phyloP scores from a whole-genome alignment of 2,113 vertebrate species.

The Danio rerio region DNA sequence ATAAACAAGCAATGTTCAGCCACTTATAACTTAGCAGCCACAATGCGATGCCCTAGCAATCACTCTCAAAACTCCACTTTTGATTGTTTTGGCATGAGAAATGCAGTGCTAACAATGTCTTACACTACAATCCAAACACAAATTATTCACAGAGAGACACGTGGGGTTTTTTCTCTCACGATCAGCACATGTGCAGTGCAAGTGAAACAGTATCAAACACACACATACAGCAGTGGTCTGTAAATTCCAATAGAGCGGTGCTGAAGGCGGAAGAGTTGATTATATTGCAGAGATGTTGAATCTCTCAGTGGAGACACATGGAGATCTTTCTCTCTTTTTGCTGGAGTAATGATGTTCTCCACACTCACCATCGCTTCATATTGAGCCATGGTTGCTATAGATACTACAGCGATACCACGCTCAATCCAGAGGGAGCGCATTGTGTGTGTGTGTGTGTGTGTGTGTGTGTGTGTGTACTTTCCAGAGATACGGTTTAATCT shows the following conservation, averaged over 20 bases:
- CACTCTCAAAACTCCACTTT: too few species aligned
- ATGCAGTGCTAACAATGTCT: not conserved
- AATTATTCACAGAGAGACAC: too few species aligned
- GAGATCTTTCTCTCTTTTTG: not conserved
- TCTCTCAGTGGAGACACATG: constrained; percentile 33
- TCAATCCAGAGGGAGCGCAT: constrained; percentile 49
- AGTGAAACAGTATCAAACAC: not conserved
- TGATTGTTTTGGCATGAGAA: not conserved
- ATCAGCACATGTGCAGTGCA: too few species aligned
- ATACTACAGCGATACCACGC: constrained; percentile 69
- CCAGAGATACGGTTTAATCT: constrained; percentile 20
- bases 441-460: not conserved
- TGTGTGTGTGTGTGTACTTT: constrained; percentile 2
- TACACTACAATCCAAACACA: not conserved
- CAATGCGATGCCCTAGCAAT: too few species aligned
- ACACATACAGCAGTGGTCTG: not conserved
- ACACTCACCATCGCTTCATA: constrained; percentile 55
- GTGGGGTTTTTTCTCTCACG: too few species aligned
- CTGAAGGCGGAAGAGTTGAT: constrained; percentile 61
- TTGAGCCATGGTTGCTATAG: constrained; percentile 73
- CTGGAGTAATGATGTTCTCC: constrained; percentile 55
- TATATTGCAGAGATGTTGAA: constrained; percentile 66
- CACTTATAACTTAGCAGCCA: too few species aligned
- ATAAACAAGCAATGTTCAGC: too few species aligned
- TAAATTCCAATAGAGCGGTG: constrained; percentile 61